Base-by-base conservation (phyloP, 37 sponge, comb jelly and placozoan species). In the Corticium candelabrum region DNA sequence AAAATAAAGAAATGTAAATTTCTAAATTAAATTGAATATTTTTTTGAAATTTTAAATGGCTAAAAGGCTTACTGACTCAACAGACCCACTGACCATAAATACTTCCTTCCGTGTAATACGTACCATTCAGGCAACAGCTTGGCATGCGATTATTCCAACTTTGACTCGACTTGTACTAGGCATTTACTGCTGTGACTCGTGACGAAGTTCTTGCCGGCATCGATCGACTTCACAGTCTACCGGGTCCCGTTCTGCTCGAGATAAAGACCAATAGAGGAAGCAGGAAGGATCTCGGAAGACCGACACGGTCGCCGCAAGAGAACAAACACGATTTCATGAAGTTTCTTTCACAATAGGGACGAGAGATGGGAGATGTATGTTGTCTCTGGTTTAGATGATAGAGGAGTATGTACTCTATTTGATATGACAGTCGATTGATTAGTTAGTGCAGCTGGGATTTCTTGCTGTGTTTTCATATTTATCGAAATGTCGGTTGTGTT, bases 91-190 rank as follows among this genome's bases (percentile, higher is more conserved):
- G 40, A 2, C 38, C n/a, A 40, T 38, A n/a, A 74, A 1, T 33
- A 77, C 29, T 77, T 2, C 32, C 38, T n/a, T 33, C 3, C 38
- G 34, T 68, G 29, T 3, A 40, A n/a, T 0, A 34, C 71, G 5
- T 29, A 73, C 35, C 1, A 37, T 78, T 57, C 74, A 79, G 77
- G 76, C 40, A 74, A 70, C 69, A 38, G 15, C 36, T 67, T 38
- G 4, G 35, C 79, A 2, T 80, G 76, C 37, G 83, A 33, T 0
- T 67, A 69, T 57, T 86, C 82, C 40, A 31, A 30, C 37, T 82
- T 71, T 1, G 32, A 21, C 68, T 73, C 40, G 0, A 32, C 79
- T 27, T 4, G 34, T 33, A 0, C 0, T 75, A 1, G 35, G 41
- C 68, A 68, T 37, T 3, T 11, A 4, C 43, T 82, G 1, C 33